These are phyloP conservation scores for Pectinophora gossypiella DNA, from an alignment of 1,140 invertebrate genomes.

Conservation along the genomic window DNA sequence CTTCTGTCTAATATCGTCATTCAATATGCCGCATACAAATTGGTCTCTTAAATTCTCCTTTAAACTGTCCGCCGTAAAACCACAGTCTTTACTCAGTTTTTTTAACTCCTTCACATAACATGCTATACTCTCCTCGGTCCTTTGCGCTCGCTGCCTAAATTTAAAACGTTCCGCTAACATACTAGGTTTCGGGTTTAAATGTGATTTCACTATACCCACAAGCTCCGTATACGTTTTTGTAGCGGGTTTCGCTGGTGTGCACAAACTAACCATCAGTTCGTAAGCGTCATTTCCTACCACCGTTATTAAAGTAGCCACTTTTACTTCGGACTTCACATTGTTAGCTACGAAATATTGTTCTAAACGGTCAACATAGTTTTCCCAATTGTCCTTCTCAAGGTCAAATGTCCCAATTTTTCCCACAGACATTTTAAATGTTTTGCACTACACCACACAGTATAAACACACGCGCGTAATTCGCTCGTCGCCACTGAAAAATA, in stretches of 20 bases:
- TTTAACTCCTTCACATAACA: not conserved
- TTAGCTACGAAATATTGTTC: conserved; percentile 5
- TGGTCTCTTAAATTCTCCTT: conserved; percentile 1
- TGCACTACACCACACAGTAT: not conserved
- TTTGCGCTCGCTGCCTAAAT: not conserved
- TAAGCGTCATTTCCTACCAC: not conserved
- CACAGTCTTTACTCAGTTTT: conserved; percentile 1
- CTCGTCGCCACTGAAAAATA: conserved; percentile 1
- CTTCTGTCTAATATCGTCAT: not conserved
- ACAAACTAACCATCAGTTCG: not conserved
- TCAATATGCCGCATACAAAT: not conserved
- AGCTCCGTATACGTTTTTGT: conserved; percentile 1
- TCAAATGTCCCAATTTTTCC: conserved; percentile 1
- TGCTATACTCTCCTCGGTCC: not conserved
- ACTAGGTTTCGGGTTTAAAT: not conserved
- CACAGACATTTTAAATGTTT: not conserved
- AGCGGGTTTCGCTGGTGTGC: not conserved
- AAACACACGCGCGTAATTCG: not conserved
- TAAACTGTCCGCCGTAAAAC: not conserved
- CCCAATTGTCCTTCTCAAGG: not conserved
- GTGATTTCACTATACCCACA: not conserved
- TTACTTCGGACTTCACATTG: not conserved
- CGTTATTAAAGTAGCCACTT: conserved; percentile 1
- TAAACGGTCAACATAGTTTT: not conserved
- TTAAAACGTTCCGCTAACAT: conserved; percentile 1